Evolutionary conservation across 1,140 invertebrate species (phyloP), one percentile per base, ranked within the genome.

Genomic region (Agraylea sexmaculata): DNA sequence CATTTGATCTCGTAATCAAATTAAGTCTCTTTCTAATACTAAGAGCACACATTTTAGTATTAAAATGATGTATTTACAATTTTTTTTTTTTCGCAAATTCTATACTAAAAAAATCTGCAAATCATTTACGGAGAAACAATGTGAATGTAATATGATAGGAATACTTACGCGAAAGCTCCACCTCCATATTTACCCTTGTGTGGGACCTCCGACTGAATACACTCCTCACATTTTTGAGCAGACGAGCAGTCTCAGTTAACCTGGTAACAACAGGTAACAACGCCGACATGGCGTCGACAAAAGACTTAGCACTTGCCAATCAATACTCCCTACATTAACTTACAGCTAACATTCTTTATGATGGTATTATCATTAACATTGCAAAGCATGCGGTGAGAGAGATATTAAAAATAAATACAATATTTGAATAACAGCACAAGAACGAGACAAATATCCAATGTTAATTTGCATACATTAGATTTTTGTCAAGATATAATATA

Each of bases 191-290:
- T 62, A 77, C 76, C 65, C 80, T 74, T 52, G 81, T 74, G 56
- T 85, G 77, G 53, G 81, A 77, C 58, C 80, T 74, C 56, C 81
- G 74, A 56, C 75, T 75, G 74, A 94, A 93, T 59, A 90, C 86
- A 73, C 78, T 91, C 69, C 80, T 78, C 45, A 91, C 83, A 69
- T 87, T 90, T 71, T 86, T 84, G 65, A 96, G 77, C 56, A 96
- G 77, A 53, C 89, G 75, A 53, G 90, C 89, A 51, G 88, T 93
- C 78, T 96, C 91, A 67, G 86, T 89, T 60, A 93, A 78, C 80
- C 89, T 92, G 79, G 57, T 54, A 58, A 55, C 42, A n/a, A 62
- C 51, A 57, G 51, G 46, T 37, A 46, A 52, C 52, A 49, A 51
- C 53, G 51, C 48, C 51, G 28, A 49, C 43, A 30, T 50, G 51